Evolutionary conservation across 2,113 vertebrate genomes (phyloP), one percentile per base, ranked within the genome.

Genomic region (Sander lucioperca): DNA sequence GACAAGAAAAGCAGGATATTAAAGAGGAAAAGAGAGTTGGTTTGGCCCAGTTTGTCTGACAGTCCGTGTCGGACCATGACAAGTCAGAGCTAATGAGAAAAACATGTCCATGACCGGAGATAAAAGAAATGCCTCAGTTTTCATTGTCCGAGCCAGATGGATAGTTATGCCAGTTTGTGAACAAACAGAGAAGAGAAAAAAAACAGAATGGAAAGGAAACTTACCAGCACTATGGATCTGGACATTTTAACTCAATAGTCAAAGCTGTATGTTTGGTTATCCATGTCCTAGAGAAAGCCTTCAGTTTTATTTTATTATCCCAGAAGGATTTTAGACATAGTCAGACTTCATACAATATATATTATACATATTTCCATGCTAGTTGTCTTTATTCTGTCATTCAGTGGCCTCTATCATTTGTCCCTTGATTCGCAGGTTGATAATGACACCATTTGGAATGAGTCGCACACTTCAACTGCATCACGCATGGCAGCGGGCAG

Each of bases 401-500:
- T 76, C 7, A 64, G 6, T 73, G 6, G 14, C 18, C 43, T 58
- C 4, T 4, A 11, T 68, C 5, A 11, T 57, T 63, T 64, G 13
- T 79, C 39, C 33, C 16, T 78, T 51, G 2, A 48, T 79, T 14
- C 56, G 47, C 95, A 99, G 98, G 98, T 99, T 86, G 98, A 99
- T 80, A 99, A 97, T 0, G 98, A 99, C 88, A 99, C 98, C 88
- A 96, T 97, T 92, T 99, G 98, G 98, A 99, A 99, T 0, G 98
- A 99, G 93, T 95, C 97, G 15, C 97, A 99, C 85, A 98, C 98
- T 6, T 98, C 98, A 54, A 98, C 97, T 0, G 97, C 98, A 0
- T 96, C 98, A 0, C 97, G 97, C 45, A 97, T 97, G 97, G 97
- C 98, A 0, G 96, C 96, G 0, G 97, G 97, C 88, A 97, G 97